These are phyloP conservation scores for Hoplias malabaricus DNA, from an alignment of 2,113 vertebrate species.

Conservation along the genomic window DNA sequence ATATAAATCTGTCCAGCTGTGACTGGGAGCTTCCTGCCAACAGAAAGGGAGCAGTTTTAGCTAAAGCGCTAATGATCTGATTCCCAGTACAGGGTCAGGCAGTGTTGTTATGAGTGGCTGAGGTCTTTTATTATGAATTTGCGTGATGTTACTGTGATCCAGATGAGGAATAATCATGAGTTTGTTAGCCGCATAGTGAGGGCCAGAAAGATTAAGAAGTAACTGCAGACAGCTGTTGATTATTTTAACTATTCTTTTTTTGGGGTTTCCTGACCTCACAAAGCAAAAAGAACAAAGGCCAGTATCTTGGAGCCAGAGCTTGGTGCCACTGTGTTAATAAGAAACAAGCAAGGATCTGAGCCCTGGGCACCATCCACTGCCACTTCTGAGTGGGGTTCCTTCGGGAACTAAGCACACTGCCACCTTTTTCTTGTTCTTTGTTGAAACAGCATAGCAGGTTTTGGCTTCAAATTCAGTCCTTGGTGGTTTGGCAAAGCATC, in stretches of 20 bases:
- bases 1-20: slow-evolving; percentile 17
- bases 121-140: not conserved
- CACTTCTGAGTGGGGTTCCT: not conserved
- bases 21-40: not conserved
- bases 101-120: not conserved
- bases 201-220: not conserved
- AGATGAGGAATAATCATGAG: slow-evolving; percentile 14
- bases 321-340: not conserved
- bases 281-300: not conserved
- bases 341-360: not conserved
- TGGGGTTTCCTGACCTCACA: not conserved
- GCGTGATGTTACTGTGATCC: slow-evolving; percentile 1
- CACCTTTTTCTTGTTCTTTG: not conserved
- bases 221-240: not conserved
- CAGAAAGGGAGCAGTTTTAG: slow-evolving; percentile 3
- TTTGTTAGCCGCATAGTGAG: slow-evolving; percentile 11
- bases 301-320: not conserved
- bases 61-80: slow-evolving; percentile 18
- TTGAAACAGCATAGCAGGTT: not conserved
- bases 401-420: not conserved
- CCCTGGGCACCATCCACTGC: not conserved
- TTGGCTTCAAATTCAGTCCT: not conserved
- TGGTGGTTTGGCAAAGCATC: too few species aligned
- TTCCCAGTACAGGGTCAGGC: slow-evolving; percentile 19
- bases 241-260: not conserved